These are phyloP conservation scores for Deilephila porcellus DNA, from an alignment of 2,888 invertebrate genomes.

Conservation along the genomic window DNA sequence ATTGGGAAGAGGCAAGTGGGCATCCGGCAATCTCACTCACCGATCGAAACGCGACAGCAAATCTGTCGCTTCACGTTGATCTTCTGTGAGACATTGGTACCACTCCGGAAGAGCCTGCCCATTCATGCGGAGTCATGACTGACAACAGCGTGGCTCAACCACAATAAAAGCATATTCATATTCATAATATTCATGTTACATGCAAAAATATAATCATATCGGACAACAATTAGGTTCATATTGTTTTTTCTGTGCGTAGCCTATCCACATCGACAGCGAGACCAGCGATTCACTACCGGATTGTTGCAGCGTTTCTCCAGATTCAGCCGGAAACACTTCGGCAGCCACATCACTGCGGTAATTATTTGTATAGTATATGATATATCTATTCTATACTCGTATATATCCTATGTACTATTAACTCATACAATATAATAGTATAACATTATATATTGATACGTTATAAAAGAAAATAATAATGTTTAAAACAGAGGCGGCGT, in stretches of 20 bases:
- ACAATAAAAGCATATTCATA: too few species aligned
- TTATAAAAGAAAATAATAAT: neutral
- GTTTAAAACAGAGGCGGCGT: constrained; percentile 37
- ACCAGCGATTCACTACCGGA: constrained; percentile 79
- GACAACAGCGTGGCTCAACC: too few species aligned
- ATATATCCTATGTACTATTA: too few species aligned
- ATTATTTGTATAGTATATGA: constrained; percentile 27
- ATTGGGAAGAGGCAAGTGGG: too few species aligned
- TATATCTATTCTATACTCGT: constrained; percentile 1
- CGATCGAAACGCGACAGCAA: too few species aligned
- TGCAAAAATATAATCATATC: neutral
- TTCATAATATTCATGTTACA: too few species aligned
- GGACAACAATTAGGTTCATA: neutral
- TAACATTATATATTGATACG: neutral
- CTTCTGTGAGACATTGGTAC: too few species aligned
- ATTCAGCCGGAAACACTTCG: constrained; percentile 64
- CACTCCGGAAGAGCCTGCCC: too few species aligned
- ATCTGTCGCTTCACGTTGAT: too few species aligned
- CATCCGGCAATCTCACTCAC: too few species aligned
- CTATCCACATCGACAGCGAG: constrained; percentile 77
- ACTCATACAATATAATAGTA: too few species aligned
- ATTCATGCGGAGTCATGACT: too few species aligned
- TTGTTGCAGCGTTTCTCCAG: constrained; percentile 71
- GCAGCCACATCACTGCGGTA: constrained; percentile 53
- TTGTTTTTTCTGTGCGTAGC: neutral